Base-by-base conservation (phyloP, 2,113 vertebrate species). In the Prinia subflava region DNA sequence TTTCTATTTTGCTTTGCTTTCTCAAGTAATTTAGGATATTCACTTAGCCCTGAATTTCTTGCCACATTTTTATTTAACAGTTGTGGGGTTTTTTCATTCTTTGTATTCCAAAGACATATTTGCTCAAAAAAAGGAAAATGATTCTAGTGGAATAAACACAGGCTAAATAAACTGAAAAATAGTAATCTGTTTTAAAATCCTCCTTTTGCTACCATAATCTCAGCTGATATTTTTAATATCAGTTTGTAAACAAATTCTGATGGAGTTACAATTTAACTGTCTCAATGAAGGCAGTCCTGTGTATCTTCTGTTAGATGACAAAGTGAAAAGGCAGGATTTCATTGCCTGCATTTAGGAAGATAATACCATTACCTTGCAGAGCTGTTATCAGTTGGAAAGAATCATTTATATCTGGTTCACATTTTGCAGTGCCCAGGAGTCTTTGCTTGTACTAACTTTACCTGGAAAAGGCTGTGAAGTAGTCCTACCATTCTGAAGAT, bases 131-230 rank as follows among this genome's bases (percentile, higher is more conserved):
- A 22, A 15, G 11, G 22, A 71, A 86, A 59, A 10, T 28, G 7
- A 60, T 50, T 7, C 10, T 42, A 16, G 8, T 87, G 53, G n/a
- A 52, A 69, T 82, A 92, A 95, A 60, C 18, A 25, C 28, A 73
- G 49, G 27, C 24, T 41, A 56, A 89, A 74, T 56, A 75, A 89
- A 60, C 22, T 75, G 35, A 50, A 95, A 85, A 82, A 31, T 63
- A 76, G 27, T 68, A 2, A 82, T 95, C 9, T 39, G 10, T 89
- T 68, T 71, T 12, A 77, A 65, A 84, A 71, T 87, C 77, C 33
- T 3, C 22, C 53, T 62, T 83, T 76, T 76, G 37, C 28, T 65
- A 27, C 21, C 8, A 4, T 56, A 64, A 52, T 89, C 15, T 89
- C 47, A 49, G 9, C 27, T 81, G 35, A 37, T 64, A 20, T 65